A percentile compares a stretch with the other conserved stretches of the same genome.
phyloP scores from a whole-genome alignment of 1,140 invertebrate genomes.

The Scylla paramamosain region DNA sequence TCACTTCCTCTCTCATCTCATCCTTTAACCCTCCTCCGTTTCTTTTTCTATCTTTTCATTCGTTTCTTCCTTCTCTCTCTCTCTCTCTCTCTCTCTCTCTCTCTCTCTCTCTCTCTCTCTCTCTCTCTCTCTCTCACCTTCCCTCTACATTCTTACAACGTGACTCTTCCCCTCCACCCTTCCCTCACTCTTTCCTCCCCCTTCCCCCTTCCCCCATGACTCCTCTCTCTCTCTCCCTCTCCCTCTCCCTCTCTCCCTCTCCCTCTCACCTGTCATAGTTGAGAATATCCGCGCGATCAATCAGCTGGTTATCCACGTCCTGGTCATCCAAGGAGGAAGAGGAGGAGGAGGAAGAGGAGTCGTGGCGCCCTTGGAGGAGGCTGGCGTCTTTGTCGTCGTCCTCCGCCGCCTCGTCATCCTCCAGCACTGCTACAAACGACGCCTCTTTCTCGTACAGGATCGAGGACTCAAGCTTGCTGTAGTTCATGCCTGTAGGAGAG shows the following conservation, averaged over 20 bases:
- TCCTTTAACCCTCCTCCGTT: too few relatives aligned
- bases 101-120: not conserved
- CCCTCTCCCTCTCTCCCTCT: not conserved
- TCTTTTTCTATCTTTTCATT: too few relatives aligned
- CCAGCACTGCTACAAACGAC: conserved; percentile 89
- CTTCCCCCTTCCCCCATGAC: not conserved
- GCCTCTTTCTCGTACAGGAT: conserved; percentile 91
- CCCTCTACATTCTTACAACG: too few relatives aligned
- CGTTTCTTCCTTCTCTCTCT: too few relatives aligned
- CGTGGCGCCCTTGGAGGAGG: not conserved
- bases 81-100: not conserved
- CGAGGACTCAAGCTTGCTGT: conserved; percentile 84
- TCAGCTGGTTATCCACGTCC: conserved; percentile 56
- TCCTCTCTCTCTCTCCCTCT: not conserved
- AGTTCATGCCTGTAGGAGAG: conserved; percentile 79
- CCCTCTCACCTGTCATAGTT: conserved; percentile 64
- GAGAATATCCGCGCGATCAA: conserved; percentile 64
- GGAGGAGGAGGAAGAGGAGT: not conserved
- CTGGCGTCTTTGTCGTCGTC: not conserved
- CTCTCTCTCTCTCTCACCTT: not conserved
- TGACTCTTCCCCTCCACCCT: too few relatives aligned
- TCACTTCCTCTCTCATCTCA: too few relatives aligned
- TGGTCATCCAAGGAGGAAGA: not conserved
- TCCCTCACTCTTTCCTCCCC: not conserved
- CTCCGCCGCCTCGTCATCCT: conserved; percentile 77